Conservation (phyloP, 2,888 invertebrate species). For the Pecten maximus region DNA sequence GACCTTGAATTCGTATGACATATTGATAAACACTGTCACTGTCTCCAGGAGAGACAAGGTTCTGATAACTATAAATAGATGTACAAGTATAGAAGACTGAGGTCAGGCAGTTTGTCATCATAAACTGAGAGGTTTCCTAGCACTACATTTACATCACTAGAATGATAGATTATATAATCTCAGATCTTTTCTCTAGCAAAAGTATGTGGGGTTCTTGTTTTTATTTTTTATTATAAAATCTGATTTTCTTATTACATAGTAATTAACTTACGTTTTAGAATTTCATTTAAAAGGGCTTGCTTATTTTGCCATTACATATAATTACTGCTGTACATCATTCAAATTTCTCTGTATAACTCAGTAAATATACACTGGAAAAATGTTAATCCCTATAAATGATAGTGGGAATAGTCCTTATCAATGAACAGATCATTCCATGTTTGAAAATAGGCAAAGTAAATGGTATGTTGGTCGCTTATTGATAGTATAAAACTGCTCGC, state of each 20-base stretch:
- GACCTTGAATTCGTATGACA: too few relatives aligned
- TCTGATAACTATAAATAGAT: too few relatives aligned
- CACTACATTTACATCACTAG: too few relatives aligned
- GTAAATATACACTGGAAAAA: neutral
- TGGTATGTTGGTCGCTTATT: neutral
- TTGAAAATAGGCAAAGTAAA: neutral
- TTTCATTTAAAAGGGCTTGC: neutral
- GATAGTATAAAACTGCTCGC: constrained; percentile 16
- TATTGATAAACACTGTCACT: too few relatives aligned
- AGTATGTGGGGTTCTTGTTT: too few relatives aligned
- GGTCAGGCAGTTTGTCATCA: too few relatives aligned
- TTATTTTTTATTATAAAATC: too few relatives aligned
- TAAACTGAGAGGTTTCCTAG: too few relatives aligned
- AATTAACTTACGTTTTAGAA: neutral
- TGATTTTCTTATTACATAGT: neutral
- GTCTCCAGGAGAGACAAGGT: too few relatives aligned
- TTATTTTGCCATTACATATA: neutral
- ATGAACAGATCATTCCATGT: neutral
- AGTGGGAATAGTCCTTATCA: neutral
- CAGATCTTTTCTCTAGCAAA: too few relatives aligned
- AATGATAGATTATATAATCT: too few relatives aligned
- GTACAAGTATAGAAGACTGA: too few relatives aligned
- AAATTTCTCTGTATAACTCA: neutral
- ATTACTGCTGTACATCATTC: neutral
- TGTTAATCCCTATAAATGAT: constrained; percentile 6